These are phyloP conservation scores for Nothoprocta perdicaria DNA, from an alignment of 2,113 vertebrate genomes.

Conservation along the genomic window DNA sequence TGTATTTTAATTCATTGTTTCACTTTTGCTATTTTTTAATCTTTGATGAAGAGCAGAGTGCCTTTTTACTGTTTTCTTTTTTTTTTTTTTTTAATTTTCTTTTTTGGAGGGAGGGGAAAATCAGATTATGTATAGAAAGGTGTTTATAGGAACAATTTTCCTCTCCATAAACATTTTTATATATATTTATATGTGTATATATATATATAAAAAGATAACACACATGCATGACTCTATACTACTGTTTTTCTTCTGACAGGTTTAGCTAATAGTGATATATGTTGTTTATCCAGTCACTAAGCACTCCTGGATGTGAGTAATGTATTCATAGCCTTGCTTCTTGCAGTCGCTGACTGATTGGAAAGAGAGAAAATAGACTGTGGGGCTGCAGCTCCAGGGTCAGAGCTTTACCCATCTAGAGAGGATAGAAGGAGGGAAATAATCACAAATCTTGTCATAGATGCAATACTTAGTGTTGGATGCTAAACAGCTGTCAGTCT, in stretches of 20 bases:
- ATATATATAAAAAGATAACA: not conserved
- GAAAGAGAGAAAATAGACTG: not conserved
- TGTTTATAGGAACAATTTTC: accelerated
- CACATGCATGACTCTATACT: not conserved
- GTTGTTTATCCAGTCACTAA: not conserved
- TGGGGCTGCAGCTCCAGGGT: not conserved
- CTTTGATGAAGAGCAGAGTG: not conserved
- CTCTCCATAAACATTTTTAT: not conserved
- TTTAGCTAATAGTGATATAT: not conserved
- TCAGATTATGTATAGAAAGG: too few relatives aligned
- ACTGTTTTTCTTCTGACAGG: not conserved
- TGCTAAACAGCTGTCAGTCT: accelerated
- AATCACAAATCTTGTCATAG: not conserved
- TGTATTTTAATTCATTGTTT: not conserved
- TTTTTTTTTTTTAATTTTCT: not conserved
- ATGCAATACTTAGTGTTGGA: not conserved
- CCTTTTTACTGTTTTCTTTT: not conserved
- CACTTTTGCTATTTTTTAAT: not conserved
- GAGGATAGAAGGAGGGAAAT: not conserved
- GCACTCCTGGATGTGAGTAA: not conserved
- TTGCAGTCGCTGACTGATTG: not conserved
- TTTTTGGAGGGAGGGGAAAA: not conserved
- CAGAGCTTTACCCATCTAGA: not conserved
- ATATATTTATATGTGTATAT: accelerated
- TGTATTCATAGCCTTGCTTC: not conserved